These are phyloP conservation scores for Dolichopus griseipennis DNA, from an alignment of 2,888 invertebrate species.

Conservation along the genomic window DNA sequence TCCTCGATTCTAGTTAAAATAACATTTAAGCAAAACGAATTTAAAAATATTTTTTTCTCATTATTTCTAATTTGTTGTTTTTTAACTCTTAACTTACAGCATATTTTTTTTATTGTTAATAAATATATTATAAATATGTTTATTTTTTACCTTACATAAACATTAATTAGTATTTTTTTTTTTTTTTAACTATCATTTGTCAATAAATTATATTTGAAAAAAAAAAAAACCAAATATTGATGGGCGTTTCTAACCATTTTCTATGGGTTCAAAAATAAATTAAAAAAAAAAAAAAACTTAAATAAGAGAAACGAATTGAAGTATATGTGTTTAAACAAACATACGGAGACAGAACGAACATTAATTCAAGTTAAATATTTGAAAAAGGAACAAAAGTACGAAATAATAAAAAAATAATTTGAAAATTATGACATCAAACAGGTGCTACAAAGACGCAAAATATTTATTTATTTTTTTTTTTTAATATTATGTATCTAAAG, in stretches of 20 bases:
- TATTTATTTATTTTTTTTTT: neutral
- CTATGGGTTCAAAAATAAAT: neutral
- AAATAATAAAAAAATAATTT: neutral
- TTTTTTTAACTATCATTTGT: neutral
- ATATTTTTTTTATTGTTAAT: too few species aligned
- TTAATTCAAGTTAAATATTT: neutral
- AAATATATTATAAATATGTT: too few species aligned
- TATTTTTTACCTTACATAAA: neutral
- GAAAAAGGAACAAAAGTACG: neutral
- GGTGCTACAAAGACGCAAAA: constrained; percentile 2
- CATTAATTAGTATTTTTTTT: neutral
- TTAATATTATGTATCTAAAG: too few species aligned
- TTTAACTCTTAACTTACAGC: too few species aligned
- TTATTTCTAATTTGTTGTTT: too few species aligned
- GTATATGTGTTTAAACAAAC: neutral
- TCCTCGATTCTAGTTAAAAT: too few species aligned
- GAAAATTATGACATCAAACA: neutral
- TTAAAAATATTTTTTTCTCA: too few species aligned
- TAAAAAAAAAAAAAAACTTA: neutral
- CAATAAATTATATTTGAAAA: neutral
- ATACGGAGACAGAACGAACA: constrained; percentile 1
- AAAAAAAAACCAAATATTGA: neutral
- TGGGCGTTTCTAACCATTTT: neutral
- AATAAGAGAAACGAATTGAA: too few species aligned
- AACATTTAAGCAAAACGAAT: too few species aligned